Conservation (phyloP, 2,888 invertebrate genomes). For the Drosophila buzzatii region DNA sequence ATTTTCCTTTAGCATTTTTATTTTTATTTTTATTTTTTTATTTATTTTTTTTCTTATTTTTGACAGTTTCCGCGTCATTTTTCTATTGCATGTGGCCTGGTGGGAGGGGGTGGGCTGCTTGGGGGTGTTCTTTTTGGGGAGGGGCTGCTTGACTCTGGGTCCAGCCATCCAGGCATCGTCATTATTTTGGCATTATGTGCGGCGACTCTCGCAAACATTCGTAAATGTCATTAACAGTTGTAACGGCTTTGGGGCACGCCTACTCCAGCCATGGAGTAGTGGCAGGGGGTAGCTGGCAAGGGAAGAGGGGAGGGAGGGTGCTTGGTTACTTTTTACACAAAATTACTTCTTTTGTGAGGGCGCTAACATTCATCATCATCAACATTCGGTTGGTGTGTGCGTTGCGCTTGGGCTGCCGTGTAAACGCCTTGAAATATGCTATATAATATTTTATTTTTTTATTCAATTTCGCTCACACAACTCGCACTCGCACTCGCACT, state of each 20-base stretch:
- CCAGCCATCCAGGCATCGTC: conserved; percentile 52
- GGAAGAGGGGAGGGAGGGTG: conserved; percentile 3
- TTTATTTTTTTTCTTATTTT: conserved; percentile 38
- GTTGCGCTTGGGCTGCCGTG: conserved; percentile 47
- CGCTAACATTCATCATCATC: conserved; percentile 79
- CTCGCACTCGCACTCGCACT: conserved; percentile 4
- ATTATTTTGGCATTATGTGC: conserved; percentile 78
- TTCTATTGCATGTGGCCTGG: conserved; percentile 56
- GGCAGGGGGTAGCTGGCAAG: background rate
- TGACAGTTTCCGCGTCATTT: conserved; percentile 77
- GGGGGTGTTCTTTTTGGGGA: background rate
- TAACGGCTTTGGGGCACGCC: conserved; percentile 70
- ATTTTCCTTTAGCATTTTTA: conserved; percentile 19
- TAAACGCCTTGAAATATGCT: conserved; percentile 71
- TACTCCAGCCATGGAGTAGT: conserved; percentile 16
- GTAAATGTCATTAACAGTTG: conserved; percentile 82
- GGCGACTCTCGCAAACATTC: conserved; percentile 70
- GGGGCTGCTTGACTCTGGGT: conserved; percentile 23
- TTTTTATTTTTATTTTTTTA: conserved; percentile 27
- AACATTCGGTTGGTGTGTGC: conserved; percentile 33
- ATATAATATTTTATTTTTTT: conserved; percentile 65
- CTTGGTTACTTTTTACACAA: conserved; percentile 63
- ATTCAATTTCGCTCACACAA: conserved; percentile 47
- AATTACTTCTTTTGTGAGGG: conserved; percentile 78
- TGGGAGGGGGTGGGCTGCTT: background rate